Evolutionary conservation across 2,113 vertebrate genomes (phyloP), one percentile per base, ranked within the genome.

Genomic region (Oxyruncus cristatus): DNA sequence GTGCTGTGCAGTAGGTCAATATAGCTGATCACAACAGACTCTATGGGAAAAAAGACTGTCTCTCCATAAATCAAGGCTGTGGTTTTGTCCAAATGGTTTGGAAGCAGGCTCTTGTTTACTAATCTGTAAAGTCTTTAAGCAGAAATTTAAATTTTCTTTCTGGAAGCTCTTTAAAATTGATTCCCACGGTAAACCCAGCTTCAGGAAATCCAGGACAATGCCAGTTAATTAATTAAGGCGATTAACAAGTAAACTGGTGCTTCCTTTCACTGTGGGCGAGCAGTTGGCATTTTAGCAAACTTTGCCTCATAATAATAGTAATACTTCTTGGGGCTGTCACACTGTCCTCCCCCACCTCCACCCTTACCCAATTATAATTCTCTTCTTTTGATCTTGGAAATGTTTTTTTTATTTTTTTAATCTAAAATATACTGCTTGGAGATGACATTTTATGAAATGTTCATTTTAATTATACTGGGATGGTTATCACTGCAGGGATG

Each of bases 161-260:
- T 92, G 79, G 92, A 92, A 94, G 89, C 91, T 77, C 87, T 97
- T 97, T 91, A 93, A 78, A 94, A 90, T 95, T 95, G 93, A 95
- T 95, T 94, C 91, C 61, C 59, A 62, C 70, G 77, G 70, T 92
- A 91, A 95, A 80, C 47, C 24, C 70, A 93, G 94, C 77, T 93
- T 76, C 85, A 93, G 82, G 94, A 97, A 97, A 94, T 76, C 86
- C 52, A 94, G 82, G 74, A 93, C 72, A 93, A 80, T 97, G 65
- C 76, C 76, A 92, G 92, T 96, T 97, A 92, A 93, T 97, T 97
- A 97, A 95, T 95, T 92, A 97, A 97, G 77, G 92, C 53, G 76
- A 95, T 96, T 93, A 96, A 77, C 65, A 59, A 96, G 79, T 92
- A 95, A 94, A 96, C 76, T 39, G 17, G 80, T 93, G 37, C 80